Evolutionary conservation across 2,888 invertebrate genomes (phyloP), one percentile per base, ranked within the genome.

Genomic region (Odontocerum albicorne): DNA sequence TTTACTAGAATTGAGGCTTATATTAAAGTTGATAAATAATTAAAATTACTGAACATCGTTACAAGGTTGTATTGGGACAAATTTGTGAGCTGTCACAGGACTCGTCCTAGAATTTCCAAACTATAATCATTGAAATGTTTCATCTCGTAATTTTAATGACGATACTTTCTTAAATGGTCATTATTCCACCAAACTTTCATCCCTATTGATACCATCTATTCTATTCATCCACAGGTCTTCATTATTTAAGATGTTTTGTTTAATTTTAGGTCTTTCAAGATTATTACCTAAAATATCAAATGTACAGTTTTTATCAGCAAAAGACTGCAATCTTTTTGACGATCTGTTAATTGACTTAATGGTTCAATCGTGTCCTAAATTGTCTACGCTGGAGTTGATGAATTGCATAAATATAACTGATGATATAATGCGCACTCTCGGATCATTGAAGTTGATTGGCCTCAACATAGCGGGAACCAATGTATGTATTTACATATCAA

Each of bases 341-440:
- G 72, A 80, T 61, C 65, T 67, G 6, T 69, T 77, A 17, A 57
- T 79, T 32, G 62, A 64, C 43, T 64, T 63, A 31, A 57, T 79
- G 20, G 66, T 71, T 16, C 53, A 62, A 38, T 62, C 64, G 57
- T 72, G 72, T 57, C 62, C 62, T 40, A 62, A 65, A 32, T 49
- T 74, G 33, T 56, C 62, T 27, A 64, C 63, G 10, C 58, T 72
- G 13, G 68, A 70, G 64, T 54, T 71, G 21, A 64, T 63, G 49
- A 66, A 67, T 19, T 71, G 69, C 60, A 35, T 10, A 7, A 63
- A 66, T 55, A 59, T 74, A 6, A 68, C 68, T 4, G 71, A 73
- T 63, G 38, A 43, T 44, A 66, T 70, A 13, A 51, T 72, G 13
- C 42, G 53, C 4, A 56, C 49, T 17, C 58, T 74, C 44, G 56